Evolutionary conservation across 2,888 invertebrate genomes (phyloP), one percentile per base, ranked within the genome.

Genomic region (Folsomia manolachei): DNA sequence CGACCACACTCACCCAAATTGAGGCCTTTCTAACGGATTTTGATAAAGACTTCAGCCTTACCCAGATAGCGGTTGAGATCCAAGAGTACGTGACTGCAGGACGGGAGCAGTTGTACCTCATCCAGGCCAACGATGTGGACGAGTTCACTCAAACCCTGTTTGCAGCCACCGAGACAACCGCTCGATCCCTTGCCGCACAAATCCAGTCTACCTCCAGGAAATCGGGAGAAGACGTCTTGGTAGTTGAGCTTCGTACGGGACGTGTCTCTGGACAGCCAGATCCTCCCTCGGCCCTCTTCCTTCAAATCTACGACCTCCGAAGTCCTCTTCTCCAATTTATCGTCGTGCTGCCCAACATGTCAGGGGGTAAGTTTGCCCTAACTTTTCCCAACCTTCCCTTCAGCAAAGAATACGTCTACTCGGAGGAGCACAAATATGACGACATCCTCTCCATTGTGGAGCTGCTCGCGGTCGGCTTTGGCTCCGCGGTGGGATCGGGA

Each of bases 71-170:
- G 2, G 2, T 9, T 27, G 9, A 64, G n/a, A 27, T 64, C 2
- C 14, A 64, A 2, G 27, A 64, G 11, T 64, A 26, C 27, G 27
- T 19, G 14, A 19, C 7, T 2, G 1, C 25, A 64, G 64, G 27
- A 7, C 19, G 14, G 24, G 23, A 14, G 2, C 62, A 62, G 24
- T 24, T 62, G 62, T 19, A 19, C 2, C 24, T 62, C 14, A 23
- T 62, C 2, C 2, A 62, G 4, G 64, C 64, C 1, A 27, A 64
- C 64, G 64, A 64, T 27, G 27, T 64, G 27, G 64, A 64, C 26
- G 2, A 27, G 19, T 25, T 26, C 11, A 19, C n/a, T 1, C 25
- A 27, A 27, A 27, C 64, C 2, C 14, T 27, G 4, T 64, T 64
- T 21, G 1, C 27, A 1, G 27, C 27, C 7, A 64, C 2, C 26